Conservation (phyloP, 2,888 invertebrate genomes). For the Plagodis dolabraria region DNA sequence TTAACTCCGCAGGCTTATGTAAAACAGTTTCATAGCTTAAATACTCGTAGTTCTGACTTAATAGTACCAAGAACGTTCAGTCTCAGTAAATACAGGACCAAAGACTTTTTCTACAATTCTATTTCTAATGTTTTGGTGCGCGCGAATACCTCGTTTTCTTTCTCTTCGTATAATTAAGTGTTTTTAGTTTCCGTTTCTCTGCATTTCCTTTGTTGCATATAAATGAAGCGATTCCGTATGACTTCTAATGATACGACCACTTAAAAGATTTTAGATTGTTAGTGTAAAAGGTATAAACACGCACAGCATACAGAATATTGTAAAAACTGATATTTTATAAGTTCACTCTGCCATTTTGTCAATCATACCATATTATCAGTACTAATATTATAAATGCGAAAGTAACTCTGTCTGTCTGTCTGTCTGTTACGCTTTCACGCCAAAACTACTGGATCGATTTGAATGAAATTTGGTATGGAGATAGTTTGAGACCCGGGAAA, state of each 20-base stretch:
- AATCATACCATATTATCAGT: too few relatives aligned
- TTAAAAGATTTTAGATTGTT: not conserved
- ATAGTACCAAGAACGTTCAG: conserved; percentile 4
- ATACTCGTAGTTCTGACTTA: not conserved
- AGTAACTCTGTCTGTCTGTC: too few relatives aligned
- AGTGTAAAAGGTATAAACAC: not conserved
- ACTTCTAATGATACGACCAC: not conserved
- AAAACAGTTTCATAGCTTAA: too few relatives aligned
- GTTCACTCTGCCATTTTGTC: too few relatives aligned
- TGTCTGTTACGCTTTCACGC: too few relatives aligned
- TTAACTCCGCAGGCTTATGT: too few relatives aligned
- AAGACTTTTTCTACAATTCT: conserved; percentile 51
- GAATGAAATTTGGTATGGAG: too few relatives aligned
- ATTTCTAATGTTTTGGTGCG: conserved; percentile 50
- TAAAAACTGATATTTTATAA: too few relatives aligned
- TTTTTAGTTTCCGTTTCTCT: conserved; percentile 25
- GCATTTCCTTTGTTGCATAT: conserved; percentile 26
- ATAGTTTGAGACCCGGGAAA: too few relatives aligned
- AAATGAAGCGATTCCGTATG: conserved; percentile 16
- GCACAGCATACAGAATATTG: too few relatives aligned
- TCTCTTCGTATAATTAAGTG: conserved; percentile 33
- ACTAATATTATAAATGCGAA: too few relatives aligned
- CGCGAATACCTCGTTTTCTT: conserved; percentile 55
- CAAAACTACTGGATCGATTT: too few relatives aligned
- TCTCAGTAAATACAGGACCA: conserved; percentile 10